Conservation (phyloP, 2,888 invertebrate species). For the Drosophila planitibia region DNA sequence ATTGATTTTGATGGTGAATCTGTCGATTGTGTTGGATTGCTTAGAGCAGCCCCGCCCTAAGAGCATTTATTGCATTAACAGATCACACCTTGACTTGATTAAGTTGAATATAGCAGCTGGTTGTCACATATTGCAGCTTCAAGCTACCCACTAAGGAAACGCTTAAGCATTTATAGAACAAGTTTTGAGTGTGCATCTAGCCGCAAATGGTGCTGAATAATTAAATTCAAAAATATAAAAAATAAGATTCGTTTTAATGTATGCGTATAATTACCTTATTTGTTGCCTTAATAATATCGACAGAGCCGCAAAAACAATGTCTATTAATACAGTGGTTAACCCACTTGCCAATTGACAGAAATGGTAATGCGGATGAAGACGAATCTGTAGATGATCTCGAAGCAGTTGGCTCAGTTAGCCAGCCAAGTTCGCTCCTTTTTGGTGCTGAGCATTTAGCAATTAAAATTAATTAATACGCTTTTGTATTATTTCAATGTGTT, state of each 20-base stretch:
- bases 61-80: conserved; percentile 7
- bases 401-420: conserved; percentile 43
- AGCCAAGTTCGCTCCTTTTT: conserved; percentile 63
- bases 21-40: not conserved
- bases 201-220: conserved; percentile 56
- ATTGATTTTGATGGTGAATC: not conserved
- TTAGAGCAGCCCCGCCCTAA: conserved; percentile 19
- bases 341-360: conserved; percentile 56
- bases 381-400: conserved; percentile 38
- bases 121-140: conserved; percentile 31
- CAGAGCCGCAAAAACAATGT: conserved; percentile 40
- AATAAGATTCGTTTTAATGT: conserved; percentile 49
- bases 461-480: conserved; percentile 45
- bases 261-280: conserved; percentile 59
- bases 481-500: conserved; percentile 3
- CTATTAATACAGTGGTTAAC: conserved; percentile 66
- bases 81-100: conserved; percentile 32
- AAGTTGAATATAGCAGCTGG: conserved; percentile 15
- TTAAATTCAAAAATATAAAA: conserved; percentile 51
- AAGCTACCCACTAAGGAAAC: conserved; percentile 65
- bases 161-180: conserved; percentile 35
- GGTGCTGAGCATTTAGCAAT: conserved; percentile 46
- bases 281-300: conserved; percentile 28
- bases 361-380: conserved; percentile 50
- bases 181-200: conserved; percentile 34